These are phyloP conservation scores for Ochropleura leucogaster DNA, from an alignment of 2,888 invertebrate genomes.

Conservation along the genomic window DNA sequence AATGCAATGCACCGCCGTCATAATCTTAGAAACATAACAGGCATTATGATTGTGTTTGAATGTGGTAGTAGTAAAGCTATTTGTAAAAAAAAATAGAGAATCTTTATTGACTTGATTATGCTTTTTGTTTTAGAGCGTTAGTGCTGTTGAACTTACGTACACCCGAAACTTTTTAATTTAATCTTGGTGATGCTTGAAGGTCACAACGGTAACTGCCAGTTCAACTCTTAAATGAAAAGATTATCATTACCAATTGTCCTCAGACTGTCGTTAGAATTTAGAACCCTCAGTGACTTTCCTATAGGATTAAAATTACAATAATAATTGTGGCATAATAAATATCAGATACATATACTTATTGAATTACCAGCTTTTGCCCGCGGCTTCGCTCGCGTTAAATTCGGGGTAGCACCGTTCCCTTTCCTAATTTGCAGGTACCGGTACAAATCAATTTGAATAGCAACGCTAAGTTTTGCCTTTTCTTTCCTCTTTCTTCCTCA, in stretches of 20 bases:
- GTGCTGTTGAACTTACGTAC: neutral
- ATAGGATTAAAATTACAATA: neutral
- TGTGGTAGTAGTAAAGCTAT: neutral
- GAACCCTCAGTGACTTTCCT: neutral
- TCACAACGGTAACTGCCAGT: too few species aligned
- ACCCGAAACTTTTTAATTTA: neutral
- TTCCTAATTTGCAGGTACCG: too few species aligned
- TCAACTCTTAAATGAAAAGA: neutral
- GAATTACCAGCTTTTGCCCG: too few species aligned
- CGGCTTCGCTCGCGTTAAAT: too few species aligned
- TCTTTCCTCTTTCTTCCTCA: too few species aligned
- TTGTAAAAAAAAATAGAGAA: neutral
- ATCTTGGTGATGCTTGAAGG: neutral
- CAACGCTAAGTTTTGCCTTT: too few species aligned
- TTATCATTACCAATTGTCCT: neutral
- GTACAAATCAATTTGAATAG: too few species aligned
- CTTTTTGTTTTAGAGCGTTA: neutral
- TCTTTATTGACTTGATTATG: neutral
- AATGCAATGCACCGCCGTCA: conserved; percentile 22
- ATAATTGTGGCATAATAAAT: neutral
- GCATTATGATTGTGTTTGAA: conserved; percentile 4
- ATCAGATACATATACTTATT: too few species aligned
- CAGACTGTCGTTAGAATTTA: neutral
- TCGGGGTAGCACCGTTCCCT: too few species aligned
- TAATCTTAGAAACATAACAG: conserved; percentile 9